These are phyloP conservation scores for Anniella stebbinsi DNA, from an alignment of 2,797 vertebrate genomes.

Conservation along the genomic window DNA sequence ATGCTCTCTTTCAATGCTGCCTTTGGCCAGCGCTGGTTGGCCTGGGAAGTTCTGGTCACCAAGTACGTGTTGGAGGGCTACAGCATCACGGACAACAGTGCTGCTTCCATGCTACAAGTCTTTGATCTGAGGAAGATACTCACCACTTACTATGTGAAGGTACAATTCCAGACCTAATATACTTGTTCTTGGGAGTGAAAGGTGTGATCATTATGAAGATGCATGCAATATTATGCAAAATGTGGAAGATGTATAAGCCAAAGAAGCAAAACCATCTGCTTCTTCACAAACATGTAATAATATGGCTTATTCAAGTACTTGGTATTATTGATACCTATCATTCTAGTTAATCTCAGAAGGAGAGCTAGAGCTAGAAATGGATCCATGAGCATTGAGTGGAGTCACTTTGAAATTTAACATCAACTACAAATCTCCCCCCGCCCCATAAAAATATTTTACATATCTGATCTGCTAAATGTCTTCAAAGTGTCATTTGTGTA, in stretches of 20 bases:
- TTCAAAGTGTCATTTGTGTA: background rate
- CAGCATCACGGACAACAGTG: constrained; percentile 98
- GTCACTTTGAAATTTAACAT: background rate
- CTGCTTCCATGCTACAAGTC: constrained; percentile 98
- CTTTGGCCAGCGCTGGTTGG: constrained; percentile 96
- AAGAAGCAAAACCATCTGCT: background rate
- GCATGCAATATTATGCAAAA: background rate
- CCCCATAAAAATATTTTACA: background rate
- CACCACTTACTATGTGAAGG: constrained; percentile 98
- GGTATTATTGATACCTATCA: background rate
- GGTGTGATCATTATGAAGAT: background rate
- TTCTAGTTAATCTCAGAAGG: background rate
- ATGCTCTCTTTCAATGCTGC: constrained; percentile 95
- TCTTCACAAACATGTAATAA: background rate
- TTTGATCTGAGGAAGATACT: constrained; percentile 97
- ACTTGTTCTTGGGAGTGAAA: background rate
- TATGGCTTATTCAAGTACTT: background rate
- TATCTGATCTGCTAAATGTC: background rate
- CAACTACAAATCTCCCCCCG: background rate
- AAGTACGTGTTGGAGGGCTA: constrained; percentile 98
- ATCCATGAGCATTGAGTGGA: background rate
- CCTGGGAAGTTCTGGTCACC: constrained; percentile 97
- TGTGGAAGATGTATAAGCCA: background rate
- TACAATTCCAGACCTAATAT: constrained; percentile 56
- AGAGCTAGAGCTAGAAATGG: background rate